A percentile compares a stretch with the other conserved stretches of the same genome.
These are phyloP conservation scores for Dendronephthya gigantea DNA, from an alignment of 64 coral and sea anemone genomes.

Conservation along the genomic window DNA sequence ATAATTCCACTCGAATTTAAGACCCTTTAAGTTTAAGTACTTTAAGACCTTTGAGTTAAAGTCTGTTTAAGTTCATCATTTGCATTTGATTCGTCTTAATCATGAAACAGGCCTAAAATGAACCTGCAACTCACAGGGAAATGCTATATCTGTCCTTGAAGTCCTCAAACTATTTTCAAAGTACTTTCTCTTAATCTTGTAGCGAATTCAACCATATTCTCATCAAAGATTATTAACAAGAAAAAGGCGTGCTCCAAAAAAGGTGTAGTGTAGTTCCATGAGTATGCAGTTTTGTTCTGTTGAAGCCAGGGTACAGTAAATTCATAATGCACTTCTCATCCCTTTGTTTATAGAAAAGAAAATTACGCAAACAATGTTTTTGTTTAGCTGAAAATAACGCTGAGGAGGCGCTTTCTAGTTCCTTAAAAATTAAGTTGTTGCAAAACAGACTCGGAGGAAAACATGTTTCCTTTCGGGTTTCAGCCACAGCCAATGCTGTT, in stretches of 20 bases:
- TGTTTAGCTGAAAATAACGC: not conserved
- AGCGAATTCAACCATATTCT: not conserved
- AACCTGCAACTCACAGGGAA: not conserved
- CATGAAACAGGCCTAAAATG: not conserved
- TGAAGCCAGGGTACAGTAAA: not conserved
- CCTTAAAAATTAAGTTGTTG: not conserved
- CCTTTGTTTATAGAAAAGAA: not conserved
- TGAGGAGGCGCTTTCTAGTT: not conserved
- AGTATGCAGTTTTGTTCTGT: not conserved
- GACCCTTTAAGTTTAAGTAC: too few species aligned
- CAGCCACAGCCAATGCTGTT: not conserved
- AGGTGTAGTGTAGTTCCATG: not conserved
- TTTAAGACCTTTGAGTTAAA: too few species aligned
- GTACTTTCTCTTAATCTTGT: not conserved
- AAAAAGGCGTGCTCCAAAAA: not conserved
- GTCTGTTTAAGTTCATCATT: too few species aligned
- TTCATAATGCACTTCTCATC: not conserved
- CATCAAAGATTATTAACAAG: not conserved
- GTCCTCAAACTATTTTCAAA: not conserved
- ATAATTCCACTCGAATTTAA: too few species aligned
- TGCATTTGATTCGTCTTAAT: too few species aligned
- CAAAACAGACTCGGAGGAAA: not conserved
- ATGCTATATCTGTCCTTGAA: not conserved
- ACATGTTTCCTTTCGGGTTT: not conserved
- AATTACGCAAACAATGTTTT: not conserved